Conservation (phyloP, 2,113 vertebrate species). For the Dasypus novemcinctus region DNA sequence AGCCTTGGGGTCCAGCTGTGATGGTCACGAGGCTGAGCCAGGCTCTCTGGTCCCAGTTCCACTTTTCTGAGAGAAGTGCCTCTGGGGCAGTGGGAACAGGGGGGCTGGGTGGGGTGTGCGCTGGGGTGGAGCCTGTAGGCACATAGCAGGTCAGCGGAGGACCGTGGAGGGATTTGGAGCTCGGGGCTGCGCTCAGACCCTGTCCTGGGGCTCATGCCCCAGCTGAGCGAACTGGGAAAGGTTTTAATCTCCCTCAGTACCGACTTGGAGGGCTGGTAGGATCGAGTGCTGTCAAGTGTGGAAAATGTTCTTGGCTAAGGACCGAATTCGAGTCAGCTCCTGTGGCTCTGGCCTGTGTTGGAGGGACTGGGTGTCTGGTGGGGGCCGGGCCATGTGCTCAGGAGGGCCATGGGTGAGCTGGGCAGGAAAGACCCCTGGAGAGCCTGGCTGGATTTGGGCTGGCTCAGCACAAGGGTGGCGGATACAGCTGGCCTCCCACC, state of each 20-base stretch:
- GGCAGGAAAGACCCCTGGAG: background rate
- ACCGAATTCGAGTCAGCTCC: rapidly evolving
- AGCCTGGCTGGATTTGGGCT: background rate
- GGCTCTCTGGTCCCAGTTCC: background rate
- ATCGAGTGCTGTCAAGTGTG: background rate
- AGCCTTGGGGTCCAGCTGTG: rapidly evolving
- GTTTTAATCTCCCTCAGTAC: background rate
- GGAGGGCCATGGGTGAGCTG: background rate
- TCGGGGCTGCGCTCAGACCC: no score
- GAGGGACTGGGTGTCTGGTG: background rate
- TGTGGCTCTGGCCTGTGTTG: rapidly evolving
- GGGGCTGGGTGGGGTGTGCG: no score
- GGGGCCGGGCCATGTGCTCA: rapidly evolving
- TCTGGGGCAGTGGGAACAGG: rapidly evolving
- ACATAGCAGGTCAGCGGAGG: background rate
- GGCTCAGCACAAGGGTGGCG: background rate
- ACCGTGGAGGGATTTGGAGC: rapidly evolving
- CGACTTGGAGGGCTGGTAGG: background rate
- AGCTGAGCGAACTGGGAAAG: background rate
- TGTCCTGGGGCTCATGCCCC: background rate
- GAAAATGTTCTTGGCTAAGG: background rate
- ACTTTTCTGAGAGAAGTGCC: background rate
- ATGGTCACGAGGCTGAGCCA: background rate
- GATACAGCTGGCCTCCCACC: background rate
- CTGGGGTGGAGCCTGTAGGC: background rate